Evolutionary conservation across 2,888 invertebrate species (phyloP).

Genomic region (Drosophila rellima): DNA sequence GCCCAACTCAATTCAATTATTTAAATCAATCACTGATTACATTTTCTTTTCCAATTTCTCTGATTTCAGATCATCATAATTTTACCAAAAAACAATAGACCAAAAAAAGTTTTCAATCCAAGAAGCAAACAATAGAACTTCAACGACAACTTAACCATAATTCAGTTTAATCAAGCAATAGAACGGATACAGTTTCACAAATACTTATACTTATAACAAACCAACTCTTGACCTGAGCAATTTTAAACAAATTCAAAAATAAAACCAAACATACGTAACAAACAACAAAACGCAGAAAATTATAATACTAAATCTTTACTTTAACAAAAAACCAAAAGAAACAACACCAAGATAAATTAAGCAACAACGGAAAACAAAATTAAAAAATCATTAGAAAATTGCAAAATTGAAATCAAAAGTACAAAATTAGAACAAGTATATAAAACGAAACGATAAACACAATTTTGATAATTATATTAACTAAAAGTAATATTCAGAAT

Average conservation of each 20-base stretch:
- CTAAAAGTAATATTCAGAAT: not conserved
- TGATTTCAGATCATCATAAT: conserved; percentile 83
- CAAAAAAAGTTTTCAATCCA: conserved; percentile 72
- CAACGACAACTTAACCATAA: conserved; percentile 77
- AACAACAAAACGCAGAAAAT: conserved; percentile 20
- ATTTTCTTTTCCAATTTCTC: conserved; percentile 24
- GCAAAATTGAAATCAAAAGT: conserved; percentile 75
- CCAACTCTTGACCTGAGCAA: conserved; percentile 46
- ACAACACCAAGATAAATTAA: conserved; percentile 30
- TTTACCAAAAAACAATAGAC: conserved; percentile 83
- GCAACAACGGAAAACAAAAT: conserved; percentile 7
- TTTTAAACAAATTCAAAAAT: conserved; percentile 33
- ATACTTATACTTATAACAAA: conserved; percentile 13
- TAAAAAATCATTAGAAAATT: conserved; percentile 22
- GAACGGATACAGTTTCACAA: conserved; percentile 71
- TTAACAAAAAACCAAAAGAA: conserved; percentile 25
- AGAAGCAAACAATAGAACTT: conserved; percentile 71
- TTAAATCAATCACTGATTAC: conserved; percentile 7
- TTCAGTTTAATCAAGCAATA: conserved; percentile 82
- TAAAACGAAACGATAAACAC: conserved; percentile 37
- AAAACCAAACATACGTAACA: conserved; percentile 29
- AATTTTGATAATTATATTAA: conserved; percentile 39
- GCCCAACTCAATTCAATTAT: not conserved
- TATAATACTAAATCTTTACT: conserved; percentile 24
- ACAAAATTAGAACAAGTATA: conserved; percentile 51